Percentiles rank a stretch among this genome's conserved stretches.
Evolutionary conservation across 2,797 vertebrate species (phyloP).

Genomic region (Euphonia xanthogaster): DNA sequence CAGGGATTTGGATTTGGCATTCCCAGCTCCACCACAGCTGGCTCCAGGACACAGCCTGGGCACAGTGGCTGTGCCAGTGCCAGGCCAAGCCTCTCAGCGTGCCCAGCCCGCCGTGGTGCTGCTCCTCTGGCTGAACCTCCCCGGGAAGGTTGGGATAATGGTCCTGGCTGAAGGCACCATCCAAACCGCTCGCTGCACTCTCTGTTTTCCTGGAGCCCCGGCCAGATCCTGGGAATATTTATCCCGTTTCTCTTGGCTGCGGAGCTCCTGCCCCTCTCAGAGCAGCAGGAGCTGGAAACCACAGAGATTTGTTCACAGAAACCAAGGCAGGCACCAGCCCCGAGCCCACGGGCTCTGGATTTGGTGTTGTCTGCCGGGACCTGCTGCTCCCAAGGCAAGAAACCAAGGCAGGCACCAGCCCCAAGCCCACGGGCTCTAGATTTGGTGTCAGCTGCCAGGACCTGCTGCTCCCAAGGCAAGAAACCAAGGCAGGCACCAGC

Average conservation of each 20-base stretch:
- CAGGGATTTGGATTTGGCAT: neutral
- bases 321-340: neutral
- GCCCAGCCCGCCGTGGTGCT: neutral
- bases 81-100: fast-evolving
- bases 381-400: neutral
- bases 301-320: neutral
- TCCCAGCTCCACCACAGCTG: neutral
- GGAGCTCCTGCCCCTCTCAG: neutral
- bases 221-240: conserved; percentile 50
- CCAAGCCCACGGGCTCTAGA: no score
- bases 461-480: neutral
- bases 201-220: neutral
- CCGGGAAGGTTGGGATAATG: neutral
- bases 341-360: no score
- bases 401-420: neutral
- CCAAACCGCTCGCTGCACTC: neutral
- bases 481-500: neutral
- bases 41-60: neutral
- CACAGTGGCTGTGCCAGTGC: fast-evolving
- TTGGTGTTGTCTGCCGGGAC: neutral
- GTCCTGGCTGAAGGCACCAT: neutral
- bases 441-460: neutral
- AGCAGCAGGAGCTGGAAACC: neutral
- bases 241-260: conserved; percentile 51
- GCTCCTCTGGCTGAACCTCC: neutral